Evolutionary conservation across 2,888 invertebrate species (phyloP), one percentile per base, ranked within the genome.

Genomic region (Sycophila texana): DNA sequence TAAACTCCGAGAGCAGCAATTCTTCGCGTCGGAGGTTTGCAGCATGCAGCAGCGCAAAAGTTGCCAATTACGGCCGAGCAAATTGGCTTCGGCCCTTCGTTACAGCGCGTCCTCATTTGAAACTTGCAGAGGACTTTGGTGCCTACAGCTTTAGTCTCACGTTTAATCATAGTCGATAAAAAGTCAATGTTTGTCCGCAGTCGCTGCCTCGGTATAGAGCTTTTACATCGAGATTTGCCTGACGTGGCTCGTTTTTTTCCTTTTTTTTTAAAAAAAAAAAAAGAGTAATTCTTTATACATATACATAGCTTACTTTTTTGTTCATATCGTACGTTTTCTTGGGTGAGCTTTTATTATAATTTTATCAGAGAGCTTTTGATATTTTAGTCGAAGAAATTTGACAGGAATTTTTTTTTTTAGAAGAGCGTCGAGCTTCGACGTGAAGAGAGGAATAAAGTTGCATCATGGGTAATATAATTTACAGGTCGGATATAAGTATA

Each of bases 41-140:
- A 63, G n/a, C 13, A 58, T 20, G 58, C 22, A n/a, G 53, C 53
- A 20, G 22, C 58, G 20, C 22, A 58, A 68, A 74, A 74, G 60
- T 74, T 3, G 60, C 74, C 66, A 22, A 65, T 58, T 74, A 66
- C 67, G 49, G 47, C 53, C 63, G 51, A 18, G 22, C 63, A 7
- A n/a, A 13, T 30, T 4, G 7, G 30, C 39, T 39, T 1, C 10
- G 39, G 39, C 39, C 39, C 39, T 39, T 39, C 39, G 39, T 39
- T 39, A 39, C 39, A 39, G 7, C 39, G 39, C 39, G 39, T 39
- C 10, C 39, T 39, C 1, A 7, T 39, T 10, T 39, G 7, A 39
- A 39, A 7, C 10, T 39, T 10, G 1, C 39, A 39, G 10, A 39
- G 39, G 39, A 39, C 39, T 39, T 26, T 7, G 7, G 39, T 39